phyloP scores from a whole-genome alignment of 2,888 invertebrate species.

The Entomobrya proxima region DNA sequence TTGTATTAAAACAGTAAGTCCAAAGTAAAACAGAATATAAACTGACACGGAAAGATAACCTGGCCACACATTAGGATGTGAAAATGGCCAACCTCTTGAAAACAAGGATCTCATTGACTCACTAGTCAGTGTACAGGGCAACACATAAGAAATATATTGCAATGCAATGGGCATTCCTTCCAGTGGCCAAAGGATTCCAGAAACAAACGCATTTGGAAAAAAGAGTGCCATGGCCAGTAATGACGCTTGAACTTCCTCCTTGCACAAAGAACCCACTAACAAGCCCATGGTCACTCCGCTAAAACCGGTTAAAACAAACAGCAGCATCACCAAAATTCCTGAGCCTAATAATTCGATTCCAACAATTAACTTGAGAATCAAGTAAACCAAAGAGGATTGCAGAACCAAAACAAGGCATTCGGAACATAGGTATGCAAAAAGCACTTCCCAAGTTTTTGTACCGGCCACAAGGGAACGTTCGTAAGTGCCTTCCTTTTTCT shows the following conservation, averaged over 20 bases:
- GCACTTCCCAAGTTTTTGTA: constrained; percentile 91
- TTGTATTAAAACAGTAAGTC: constrained; percentile 18
- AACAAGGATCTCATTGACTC: constrained; percentile 62
- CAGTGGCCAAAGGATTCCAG: constrained; percentile 96
- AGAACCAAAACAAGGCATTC: constrained; percentile 97
- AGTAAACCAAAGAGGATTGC: constrained; percentile 91
- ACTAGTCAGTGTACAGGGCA: constrained; percentile 60
- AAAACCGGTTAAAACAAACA: constrained; percentile 91
- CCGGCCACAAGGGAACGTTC: constrained; percentile 79
- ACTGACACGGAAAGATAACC: constrained; percentile 48
- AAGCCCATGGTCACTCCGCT: constrained; percentile 89
- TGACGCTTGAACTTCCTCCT: constrained; percentile 93
- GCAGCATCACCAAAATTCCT: constrained; percentile 87
- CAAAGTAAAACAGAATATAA: constrained; percentile 55
- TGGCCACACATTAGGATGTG: constrained; percentile 60
- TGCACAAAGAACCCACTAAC: constrained; percentile 93
- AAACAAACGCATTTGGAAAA: constrained; percentile 92
- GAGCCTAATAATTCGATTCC: constrained; percentile 93
- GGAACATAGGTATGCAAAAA: constrained; percentile 93
- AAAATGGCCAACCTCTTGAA: constrained; percentile 50
- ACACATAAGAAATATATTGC: constrained; percentile 79
- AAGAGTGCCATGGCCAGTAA: constrained; percentile 94
- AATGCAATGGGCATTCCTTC: constrained; percentile 92
- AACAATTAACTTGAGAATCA: constrained; percentile 93
- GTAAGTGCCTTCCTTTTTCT: constrained; percentile 60